Base-by-base conservation (phyloP, 2,888 invertebrate species). In the Mesoligia furuncula region DNA sequence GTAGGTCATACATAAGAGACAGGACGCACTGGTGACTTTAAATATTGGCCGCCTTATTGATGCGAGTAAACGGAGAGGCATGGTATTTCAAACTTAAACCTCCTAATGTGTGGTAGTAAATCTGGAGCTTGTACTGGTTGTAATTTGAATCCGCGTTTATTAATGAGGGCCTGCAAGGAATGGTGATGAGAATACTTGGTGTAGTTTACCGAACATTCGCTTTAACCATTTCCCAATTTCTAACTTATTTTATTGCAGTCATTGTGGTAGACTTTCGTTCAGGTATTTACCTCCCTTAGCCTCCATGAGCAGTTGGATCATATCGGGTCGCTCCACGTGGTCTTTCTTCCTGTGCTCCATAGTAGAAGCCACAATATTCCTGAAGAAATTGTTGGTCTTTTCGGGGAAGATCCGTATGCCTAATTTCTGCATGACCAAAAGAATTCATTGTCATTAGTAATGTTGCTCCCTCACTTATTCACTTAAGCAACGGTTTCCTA, bases 231-330 rank as follows among this genome's bases (percentile, higher is more conserved):
- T 24, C 31, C 24, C 9, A 17, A 42, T n/a, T 64, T 36, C 24
- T 36, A 36, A 15, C 4, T 24, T 36, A 36, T 24, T 39, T 39
- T 2, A 73, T 73, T 2, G 15, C 9, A 31, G n/a, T 15, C 31
- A 48, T 0, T 42, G 11, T 13, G 2, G 7, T 24, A 20, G 39
- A n/a, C 6, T 20, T 24, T 31, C n/a, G 1, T 69, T 6, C 0
- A 36, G n/a, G 9, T 27, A 24, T 24, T 73, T 88, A 95, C 95
- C 95, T 90, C 91, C 94, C 27, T 92, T 89, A 24, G 94, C 93
- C 76, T 97, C 96, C 94, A 97, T 94, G 24, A 97, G 84, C 2
- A 97, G 86, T 75, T 97, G 97, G 15, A 97, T 95, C 97, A 97
- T 97, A 85, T 97, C 97, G 0, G 97, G 97, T 75, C 97, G 90